Conservation (phyloP, 2,113 vertebrate genomes). For the Archocentrus centrarchus region DNA sequence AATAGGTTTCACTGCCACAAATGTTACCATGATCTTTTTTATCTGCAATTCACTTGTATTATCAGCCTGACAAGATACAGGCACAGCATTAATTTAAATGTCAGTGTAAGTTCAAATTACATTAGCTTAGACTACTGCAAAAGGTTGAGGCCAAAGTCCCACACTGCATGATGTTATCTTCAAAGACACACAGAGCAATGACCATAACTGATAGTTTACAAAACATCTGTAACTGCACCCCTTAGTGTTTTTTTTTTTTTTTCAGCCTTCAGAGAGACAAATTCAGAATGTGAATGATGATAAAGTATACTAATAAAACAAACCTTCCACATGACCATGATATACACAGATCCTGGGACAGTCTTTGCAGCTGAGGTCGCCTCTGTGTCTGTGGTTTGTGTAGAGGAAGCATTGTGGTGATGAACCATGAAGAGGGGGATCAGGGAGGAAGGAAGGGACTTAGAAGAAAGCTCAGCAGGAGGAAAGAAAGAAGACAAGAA, state of each 20-base stretch:
- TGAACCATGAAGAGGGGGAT: slow-evolving; percentile 64
- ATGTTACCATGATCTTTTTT: slow-evolving; percentile 12
- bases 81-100: slow-evolving; percentile 25
- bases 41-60: slow-evolving; percentile 3
- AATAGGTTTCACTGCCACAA: slow-evolving; percentile 27
- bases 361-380: slow-evolving; percentile 61
- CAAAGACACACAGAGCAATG: background rate
- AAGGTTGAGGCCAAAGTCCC: background rate
- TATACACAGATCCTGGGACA: slow-evolving; percentile 29
- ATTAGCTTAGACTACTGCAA: background rate
- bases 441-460: slow-evolving; percentile 76
- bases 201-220: background rate
- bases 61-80: background rate
- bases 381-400: slow-evolving; percentile 64
- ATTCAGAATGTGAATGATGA: background rate
- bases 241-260: background rate
- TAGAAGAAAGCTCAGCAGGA: slow-evolving; percentile 68
- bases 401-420: slow-evolving; percentile 60
- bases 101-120: slow-evolving; percentile 3
- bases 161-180: background rate
- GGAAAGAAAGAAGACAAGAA: slow-evolving; percentile 66
- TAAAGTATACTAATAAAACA: background rate
- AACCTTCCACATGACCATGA: slow-evolving; percentile 1
- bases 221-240: background rate
- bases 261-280: background rate